Percentiles rank a stretch among this genome's conserved stretches.
Evolutionary conservation across 37 sponge, comb jelly and placozoan species (phyloP).

Genomic region (Corticium candelabrum): DNA sequence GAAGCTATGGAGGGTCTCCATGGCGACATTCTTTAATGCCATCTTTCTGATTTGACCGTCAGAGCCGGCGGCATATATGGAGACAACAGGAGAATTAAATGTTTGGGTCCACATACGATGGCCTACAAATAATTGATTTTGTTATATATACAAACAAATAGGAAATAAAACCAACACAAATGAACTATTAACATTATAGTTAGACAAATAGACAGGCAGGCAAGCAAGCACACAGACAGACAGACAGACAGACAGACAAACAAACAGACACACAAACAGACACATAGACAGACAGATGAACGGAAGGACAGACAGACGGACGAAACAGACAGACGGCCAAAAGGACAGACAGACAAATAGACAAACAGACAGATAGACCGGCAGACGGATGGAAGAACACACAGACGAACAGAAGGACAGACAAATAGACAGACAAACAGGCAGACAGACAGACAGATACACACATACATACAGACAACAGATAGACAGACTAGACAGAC

Average conservation of each 20-base stretch:
- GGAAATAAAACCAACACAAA: background rate
- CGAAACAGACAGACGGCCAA: background rate
- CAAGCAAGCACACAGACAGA: background rate
- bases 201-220: background rate
- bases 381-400: no score
- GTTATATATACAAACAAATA: background rate
- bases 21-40: constrained; percentile 39
- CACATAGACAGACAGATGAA: no score
- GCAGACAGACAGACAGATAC: no score
- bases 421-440: background rate
- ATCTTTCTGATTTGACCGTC: constrained; percentile 36
- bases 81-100: constrained; percentile 56
- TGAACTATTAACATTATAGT: background rate
- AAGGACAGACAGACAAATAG: background rate
- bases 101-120: constrained; percentile 36
- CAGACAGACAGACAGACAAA: background rate
- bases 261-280: background rate
- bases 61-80: constrained; percentile 30
- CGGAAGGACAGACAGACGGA: no score
- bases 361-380: background rate
- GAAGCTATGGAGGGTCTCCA: constrained; percentile 31
- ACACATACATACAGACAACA: no score
- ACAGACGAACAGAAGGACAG: background rate
- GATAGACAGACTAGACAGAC: no score
- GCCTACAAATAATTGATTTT: constrained; percentile 36